A percentile compares a stretch with the other conserved stretches of the same genome.
phyloP scores from a whole-genome alignment of 2,113 vertebrate species.

The Nothobranchius kuhntae region DNA sequence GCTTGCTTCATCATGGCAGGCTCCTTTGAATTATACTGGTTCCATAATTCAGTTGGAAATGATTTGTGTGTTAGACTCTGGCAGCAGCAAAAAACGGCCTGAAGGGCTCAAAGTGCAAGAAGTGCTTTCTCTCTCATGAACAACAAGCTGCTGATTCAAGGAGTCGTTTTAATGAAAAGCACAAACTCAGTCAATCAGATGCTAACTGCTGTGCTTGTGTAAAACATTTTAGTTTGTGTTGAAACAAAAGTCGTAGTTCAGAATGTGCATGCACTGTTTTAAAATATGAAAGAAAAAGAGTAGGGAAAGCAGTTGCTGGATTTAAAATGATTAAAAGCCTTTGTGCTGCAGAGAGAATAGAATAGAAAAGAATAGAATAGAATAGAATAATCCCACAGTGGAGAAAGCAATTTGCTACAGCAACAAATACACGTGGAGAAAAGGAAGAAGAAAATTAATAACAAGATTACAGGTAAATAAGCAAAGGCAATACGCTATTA shows the following conservation, averaged over 20 bases:
- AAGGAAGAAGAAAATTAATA: too few relatives aligned
- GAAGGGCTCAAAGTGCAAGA: neutral
- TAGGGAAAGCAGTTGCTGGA: neutral
- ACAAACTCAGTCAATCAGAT: neutral
- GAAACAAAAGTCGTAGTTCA: too few relatives aligned
- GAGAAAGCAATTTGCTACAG: too few relatives aligned
- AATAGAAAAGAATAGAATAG: too few relatives aligned
- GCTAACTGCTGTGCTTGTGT: neutral
- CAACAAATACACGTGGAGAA: too few relatives aligned
- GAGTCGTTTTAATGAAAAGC: conserved; percentile 10
- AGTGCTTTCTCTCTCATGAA: neutral
- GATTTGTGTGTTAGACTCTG: neutral
- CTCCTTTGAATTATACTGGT: conserved; percentile 5
- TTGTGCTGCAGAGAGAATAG: too few relatives aligned
- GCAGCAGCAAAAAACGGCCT: neutral
- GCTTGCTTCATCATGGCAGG: neutral
- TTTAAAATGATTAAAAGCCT: neutral
- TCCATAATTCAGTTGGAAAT: neutral
- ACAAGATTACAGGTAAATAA: too few relatives aligned
- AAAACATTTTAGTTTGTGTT: neutral
- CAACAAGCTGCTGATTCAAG: neutral
- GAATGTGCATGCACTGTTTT: neutral
- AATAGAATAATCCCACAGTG: too few relatives aligned
- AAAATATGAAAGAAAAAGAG: neutral
- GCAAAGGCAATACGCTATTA: too few relatives aligned